Evolutionary conservation across 2,113 vertebrate genomes (phyloP), one percentile per base, ranked within the genome.

Genomic region (Ceyx margarethae): DNA sequence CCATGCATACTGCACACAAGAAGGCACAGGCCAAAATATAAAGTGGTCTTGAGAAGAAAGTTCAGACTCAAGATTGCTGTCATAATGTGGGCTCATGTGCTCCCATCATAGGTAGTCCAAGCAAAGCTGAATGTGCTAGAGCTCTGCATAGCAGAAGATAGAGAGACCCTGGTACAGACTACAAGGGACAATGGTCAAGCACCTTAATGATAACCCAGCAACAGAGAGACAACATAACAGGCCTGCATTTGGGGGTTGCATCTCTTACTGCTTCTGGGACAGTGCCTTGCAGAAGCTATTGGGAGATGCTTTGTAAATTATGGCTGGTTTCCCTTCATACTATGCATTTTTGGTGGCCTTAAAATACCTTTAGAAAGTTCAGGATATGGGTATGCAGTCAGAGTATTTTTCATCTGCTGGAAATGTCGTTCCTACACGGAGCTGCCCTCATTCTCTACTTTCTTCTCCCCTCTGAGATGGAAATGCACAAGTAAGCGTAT

Each of bases 311-410:
- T 28, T 62, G 31, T 62, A 57, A 84, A 66, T 80, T 50, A 58
- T 54, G 42, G 14, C 67, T 80, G 26, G 10, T 87, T 93, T 93
- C 29, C 9, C 18, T 82, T 60, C 64, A 62, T 89, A 10, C 54
- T 91, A 35, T 46, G 48, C 37, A 60, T 80, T 95, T 95, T 54
- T 95, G 33, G 79, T 95, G 84, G 87, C 89, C 92, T 95, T 91
- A 92, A 93, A 95, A 92, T 87, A 91, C 92, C 92, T 94, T 92
- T 95, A 71, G 64, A 80, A 92, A 94, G 46, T 51, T 43, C 89
- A 89, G 89, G 75, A 81, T 89, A 91, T 54, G 72, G 56, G 48
- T 89, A 77, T 77, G 71, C 43, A 87, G 81, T 92, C 74, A 91
- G 62, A 89, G 56, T 19, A 85, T 82, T 92, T 92, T 95, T 85